Percentiles rank a stretch among this genome's conserved stretches.
These are phyloP conservation scores for Drosophila carrolli DNA, from an alignment of 1,140 invertebrate species.

Conservation along the genomic window DNA sequence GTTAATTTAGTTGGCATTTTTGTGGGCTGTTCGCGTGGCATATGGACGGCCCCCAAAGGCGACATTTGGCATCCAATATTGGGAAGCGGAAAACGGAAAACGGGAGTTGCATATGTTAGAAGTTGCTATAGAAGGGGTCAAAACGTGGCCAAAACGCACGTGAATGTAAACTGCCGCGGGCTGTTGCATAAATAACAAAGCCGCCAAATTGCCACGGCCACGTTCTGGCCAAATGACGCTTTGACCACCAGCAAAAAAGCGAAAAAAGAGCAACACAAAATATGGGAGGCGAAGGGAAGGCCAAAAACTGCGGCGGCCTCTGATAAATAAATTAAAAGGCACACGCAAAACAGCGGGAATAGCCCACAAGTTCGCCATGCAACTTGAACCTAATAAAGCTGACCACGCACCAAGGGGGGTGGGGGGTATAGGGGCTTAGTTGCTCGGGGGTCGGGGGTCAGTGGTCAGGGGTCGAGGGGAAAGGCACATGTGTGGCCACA, in stretches of 20 bases:
- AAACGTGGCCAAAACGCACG: constrained; percentile 54
- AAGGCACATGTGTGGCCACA: constrained; percentile 47
- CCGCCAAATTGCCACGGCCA: constrained; percentile 64
- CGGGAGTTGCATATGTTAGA: constrained; percentile 31
- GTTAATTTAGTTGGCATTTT: constrained; percentile 24
- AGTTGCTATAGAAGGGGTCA: background rate
- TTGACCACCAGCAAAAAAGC: constrained; percentile 11
- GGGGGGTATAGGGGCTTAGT: too few species aligned
- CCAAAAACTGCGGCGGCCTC: constrained; percentile 32
- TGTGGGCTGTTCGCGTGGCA: constrained; percentile 3
- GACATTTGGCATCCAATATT: constrained; percentile 23
- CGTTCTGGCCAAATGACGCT: constrained; percentile 46
- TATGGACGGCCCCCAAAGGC: constrained; percentile 26
- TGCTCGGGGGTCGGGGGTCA: background rate
- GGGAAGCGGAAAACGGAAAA: background rate
- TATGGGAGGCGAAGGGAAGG: background rate
- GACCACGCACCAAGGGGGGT: constrained; percentile 43
- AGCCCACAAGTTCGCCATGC: constrained; percentile 48
- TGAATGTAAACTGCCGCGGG: constrained; percentile 53
- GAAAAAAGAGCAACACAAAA: constrained; percentile 12
- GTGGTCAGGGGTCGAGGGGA: background rate
- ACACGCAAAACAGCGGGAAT: constrained; percentile 72
- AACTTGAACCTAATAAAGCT: constrained; percentile 74
- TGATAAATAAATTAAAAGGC: constrained; percentile 82
- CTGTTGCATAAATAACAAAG: constrained; percentile 64